Evolutionary conservation across 2,113 vertebrate species (phyloP).

Genomic region (Lepisosteus oculatus): DNA sequence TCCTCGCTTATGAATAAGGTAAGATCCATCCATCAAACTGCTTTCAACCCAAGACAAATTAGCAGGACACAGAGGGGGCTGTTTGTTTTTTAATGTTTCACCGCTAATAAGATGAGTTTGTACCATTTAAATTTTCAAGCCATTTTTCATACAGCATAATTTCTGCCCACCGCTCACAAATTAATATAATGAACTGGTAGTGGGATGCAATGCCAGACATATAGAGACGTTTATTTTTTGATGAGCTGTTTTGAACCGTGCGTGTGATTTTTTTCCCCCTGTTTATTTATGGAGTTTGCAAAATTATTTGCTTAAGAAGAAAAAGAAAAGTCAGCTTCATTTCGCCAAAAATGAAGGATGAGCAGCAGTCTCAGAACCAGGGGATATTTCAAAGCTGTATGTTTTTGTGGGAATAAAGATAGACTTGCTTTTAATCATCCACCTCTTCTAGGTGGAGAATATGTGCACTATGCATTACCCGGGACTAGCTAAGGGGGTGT

Average conservation of each 20-base stretch:
- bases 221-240: slow-evolving; percentile 88
- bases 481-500: slow-evolving; percentile 20
- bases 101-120: slow-evolving; percentile 99
- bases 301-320: slow-evolving; percentile 77
- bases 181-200: slow-evolving; percentile 99
- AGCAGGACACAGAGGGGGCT: slow-evolving; percentile 76
- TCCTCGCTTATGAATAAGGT: slow-evolving; percentile 99
- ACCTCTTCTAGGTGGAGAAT: slow-evolving; percentile 56
- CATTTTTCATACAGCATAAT: slow-evolving; percentile 98
- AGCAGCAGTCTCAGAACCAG: slow-evolving; percentile 7
- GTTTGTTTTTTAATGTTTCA: slow-evolving; percentile 99
- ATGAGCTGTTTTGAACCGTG: slow-evolving; percentile 75
- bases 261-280: slow-evolving; percentile 63
- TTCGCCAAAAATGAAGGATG: slow-evolving; percentile 59
- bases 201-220: slow-evolving; percentile 89
- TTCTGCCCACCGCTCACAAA: slow-evolving; percentile 94
- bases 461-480: slow-evolving; percentile 53
- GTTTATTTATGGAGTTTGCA: slow-evolving; percentile 74
- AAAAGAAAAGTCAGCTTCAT: slow-evolving; percentile 49
- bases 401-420: slow-evolving; percentile 62
- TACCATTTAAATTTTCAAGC: slow-evolving; percentile 99
- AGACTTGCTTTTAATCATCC: slow-evolving; percentile 59
- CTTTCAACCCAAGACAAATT: slow-evolving; percentile 91
- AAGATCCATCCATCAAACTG: slow-evolving; percentile 93
- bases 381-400: slow-evolving; percentile 57